Evolutionary conservation across 2,888 invertebrate genomes (phyloP).

Genomic region (Drosophila nr. perissopoda): DNA sequence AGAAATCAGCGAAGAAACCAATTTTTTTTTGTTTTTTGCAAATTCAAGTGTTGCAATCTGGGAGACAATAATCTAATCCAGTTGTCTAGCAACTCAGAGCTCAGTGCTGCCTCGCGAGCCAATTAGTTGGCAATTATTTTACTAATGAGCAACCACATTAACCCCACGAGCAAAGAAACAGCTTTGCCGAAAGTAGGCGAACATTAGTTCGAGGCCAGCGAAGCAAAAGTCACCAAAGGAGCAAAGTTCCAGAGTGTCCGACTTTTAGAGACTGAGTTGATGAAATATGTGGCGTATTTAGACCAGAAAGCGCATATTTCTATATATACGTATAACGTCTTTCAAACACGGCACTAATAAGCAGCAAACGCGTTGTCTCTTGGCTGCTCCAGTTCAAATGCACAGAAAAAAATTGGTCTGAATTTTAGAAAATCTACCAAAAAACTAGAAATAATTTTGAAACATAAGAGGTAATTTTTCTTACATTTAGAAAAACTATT

Average conservation of each 20-base stretch:
- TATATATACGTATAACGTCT: constrained; percentile 29
- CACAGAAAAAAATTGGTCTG: neutral
- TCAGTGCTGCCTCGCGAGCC: constrained; percentile 43
- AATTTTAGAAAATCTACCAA: neutral
- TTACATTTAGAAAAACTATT: no score
- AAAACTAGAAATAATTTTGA: neutral
- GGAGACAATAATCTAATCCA: constrained; percentile 32
- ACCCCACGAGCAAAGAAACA: constrained; percentile 28
- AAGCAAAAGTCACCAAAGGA: constrained; percentile 21
- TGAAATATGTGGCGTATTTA: constrained; percentile 48
- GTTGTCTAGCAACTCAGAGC: constrained; percentile 30
- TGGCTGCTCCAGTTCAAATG: constrained; percentile 10
- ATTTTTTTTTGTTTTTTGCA: neutral
- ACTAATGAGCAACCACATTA: constrained; percentile 71
- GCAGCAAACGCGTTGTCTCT: constrained; percentile 22
- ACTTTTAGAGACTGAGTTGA: constrained; percentile 34
- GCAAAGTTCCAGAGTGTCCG: constrained; percentile 15
- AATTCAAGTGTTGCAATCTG: constrained; percentile 33
- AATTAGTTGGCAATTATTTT: constrained; percentile 76
- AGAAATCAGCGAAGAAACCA: neutral
- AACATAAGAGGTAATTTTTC: neutral
- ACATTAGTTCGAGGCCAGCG: constrained; percentile 37
- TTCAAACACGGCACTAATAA: constrained; percentile 54
- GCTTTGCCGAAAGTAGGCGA: constrained; percentile 20
- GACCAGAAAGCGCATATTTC: constrained; percentile 30